Percentiles rank a stretch among this genome's conserved stretches.
Evolutionary conservation across 2,888 invertebrate species (phyloP).

Genomic region (Dione juno): DNA sequence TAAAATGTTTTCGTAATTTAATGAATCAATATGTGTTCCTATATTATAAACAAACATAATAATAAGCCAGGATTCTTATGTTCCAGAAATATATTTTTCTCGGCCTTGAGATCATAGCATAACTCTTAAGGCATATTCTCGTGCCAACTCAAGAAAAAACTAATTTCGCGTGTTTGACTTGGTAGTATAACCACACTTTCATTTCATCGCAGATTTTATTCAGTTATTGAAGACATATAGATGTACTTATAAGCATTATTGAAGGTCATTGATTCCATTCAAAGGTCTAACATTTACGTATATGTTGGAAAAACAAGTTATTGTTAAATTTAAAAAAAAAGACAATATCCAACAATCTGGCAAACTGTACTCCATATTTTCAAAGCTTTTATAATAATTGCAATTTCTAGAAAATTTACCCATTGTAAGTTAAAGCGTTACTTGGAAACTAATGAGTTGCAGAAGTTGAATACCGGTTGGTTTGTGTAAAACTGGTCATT

Average conservation of each 20-base stretch:
- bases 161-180: slow-evolving; percentile 63
- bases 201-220: slow-evolving; percentile 48
- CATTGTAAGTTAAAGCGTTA: slow-evolving; percentile 30
- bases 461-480: slow-evolving; percentile 25
- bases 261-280: too few species aligned
- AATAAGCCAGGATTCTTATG: slow-evolving; percentile 43
- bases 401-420: slow-evolving; percentile 24
- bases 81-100: slow-evolving; percentile 47
- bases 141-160: slow-evolving; percentile 58
- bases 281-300: too few species aligned
- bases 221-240: slow-evolving; percentile 1
- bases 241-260: background rate
- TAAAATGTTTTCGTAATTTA: too few species aligned
- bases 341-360: background rate
- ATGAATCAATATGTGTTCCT: too few species aligned
- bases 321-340: background rate
- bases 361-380: slow-evolving; percentile 17
- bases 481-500: slow-evolving; percentile 26
- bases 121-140: slow-evolving; percentile 52
- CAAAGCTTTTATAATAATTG: slow-evolving; percentile 27
- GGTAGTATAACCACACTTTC: slow-evolving; percentile 52
- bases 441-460: slow-evolving; percentile 29
- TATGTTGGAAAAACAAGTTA: too few species aligned
- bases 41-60: background rate
- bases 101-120: slow-evolving; percentile 45